Evolutionary conservation across 2,797 vertebrate species (phyloP), one percentile per base, ranked within the genome.

Genomic region (Hylomyscus alleni): DNA sequence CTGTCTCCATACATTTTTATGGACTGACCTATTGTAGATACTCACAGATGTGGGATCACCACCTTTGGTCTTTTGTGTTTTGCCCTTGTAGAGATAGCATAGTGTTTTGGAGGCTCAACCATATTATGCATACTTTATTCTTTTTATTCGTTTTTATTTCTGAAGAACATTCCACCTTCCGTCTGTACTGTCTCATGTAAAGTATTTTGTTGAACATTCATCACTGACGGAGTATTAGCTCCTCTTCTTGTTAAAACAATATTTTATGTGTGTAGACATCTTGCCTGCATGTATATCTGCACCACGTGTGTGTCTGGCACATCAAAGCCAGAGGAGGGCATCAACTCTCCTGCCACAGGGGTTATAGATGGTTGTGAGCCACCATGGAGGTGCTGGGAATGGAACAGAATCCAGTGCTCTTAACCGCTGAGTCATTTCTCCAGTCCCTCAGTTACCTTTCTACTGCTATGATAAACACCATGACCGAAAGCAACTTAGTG

Each of bases 131-230:
- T 93, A 56, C 3, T 44, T 92, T 24, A 58, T 88, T 15, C 3
- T 93, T 95, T 81, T 82, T 77, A 73, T 91, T 83, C 19, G 2
- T 93, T 95, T 81, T 81, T 76, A 73, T 90, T 80, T 3, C 65
- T 37, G 72, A 58, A 92, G 37, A 91, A 87, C 85, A n/a, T 78
- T 77, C 14, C 40, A 65, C 73, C 73, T 85, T n/a, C 31, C n/a
- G 4, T n/a, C 11, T 69, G n/a, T 15, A 83, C 13, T 73, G 62
- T 73, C 19, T 77, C 62, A 93, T 31, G 65, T 15, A 65, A 44
- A 12, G 92, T 12, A 62, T 52, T 95, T 95, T 69, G 69, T 69
- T 91, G 90, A 77, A 15, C 47, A 87, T 47, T 95, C 52, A 56
- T 58, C 72, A 82, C 9, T 87, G 54, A 60, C 50, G 50, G 50